Conservation (phyloP, 2,888 invertebrate species). For the Desoria tigrina region DNA sequence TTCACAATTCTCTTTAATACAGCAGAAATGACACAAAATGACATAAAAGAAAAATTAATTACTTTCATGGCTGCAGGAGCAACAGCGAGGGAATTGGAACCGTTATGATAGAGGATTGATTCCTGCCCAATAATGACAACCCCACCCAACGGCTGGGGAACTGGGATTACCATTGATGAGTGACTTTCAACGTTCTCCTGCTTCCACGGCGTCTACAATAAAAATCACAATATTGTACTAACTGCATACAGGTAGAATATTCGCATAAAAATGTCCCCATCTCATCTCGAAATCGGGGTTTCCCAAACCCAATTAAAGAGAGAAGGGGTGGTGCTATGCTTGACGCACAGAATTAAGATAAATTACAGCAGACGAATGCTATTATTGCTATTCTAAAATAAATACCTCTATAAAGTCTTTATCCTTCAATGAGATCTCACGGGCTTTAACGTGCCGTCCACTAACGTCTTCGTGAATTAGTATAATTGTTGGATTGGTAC, state of each 20-base stretch:
- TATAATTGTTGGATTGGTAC: slow-evolving; percentile 86
- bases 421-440: slow-evolving; percentile 88
- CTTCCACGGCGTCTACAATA: slow-evolving; percentile 85
- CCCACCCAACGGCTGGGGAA: slow-evolving; percentile 93
- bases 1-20: neutral
- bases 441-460: slow-evolving; percentile 94
- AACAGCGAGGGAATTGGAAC: slow-evolving; percentile 83
- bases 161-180: slow-evolving; percentile 92
- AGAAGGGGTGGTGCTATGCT: no score
- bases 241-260: neutral
- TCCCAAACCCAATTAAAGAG: no score
- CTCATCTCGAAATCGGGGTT: no score
- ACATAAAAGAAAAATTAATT: no score
- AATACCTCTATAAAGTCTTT: slow-evolving; percentile 84
- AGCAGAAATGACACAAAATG: no score
- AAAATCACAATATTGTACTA: slow-evolving; percentile 11
- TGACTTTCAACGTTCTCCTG: slow-evolving; percentile 98
- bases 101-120: slow-evolving; percentile 95
- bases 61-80: slow-evolving; percentile 93
- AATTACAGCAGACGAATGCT: no score
- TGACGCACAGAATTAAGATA: slow-evolving; percentile 18
- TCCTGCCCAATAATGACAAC: slow-evolving; percentile 96
- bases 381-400: no score
- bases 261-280: no score
- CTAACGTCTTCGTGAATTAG: slow-evolving; percentile 92